These are phyloP conservation scores for Agrilus cyanescens DNA, from an alignment of 2,888 invertebrate species.

Conservation along the genomic window DNA sequence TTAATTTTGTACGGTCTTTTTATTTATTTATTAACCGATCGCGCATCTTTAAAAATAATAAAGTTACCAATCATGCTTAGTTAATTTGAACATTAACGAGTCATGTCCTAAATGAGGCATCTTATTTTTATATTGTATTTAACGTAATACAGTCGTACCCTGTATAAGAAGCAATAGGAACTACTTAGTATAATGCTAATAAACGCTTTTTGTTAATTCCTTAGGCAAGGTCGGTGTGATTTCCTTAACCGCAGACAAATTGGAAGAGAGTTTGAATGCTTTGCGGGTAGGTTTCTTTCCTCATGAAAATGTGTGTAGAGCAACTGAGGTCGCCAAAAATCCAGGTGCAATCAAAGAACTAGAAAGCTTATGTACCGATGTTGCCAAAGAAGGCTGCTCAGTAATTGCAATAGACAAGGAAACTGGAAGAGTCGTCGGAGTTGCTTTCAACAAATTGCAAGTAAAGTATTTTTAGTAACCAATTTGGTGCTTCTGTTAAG, in stretches of 20 bases:
- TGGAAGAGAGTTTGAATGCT: conserved; percentile 47
- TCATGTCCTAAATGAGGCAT: too few species aligned
- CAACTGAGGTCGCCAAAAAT: conserved; percentile 44
- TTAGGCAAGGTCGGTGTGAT: conserved; percentile 19
- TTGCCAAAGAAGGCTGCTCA: conserved; percentile 44
- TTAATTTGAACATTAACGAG: too few species aligned
- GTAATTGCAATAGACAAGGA: conserved; percentile 45
- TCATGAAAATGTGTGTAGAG: conserved; percentile 48
- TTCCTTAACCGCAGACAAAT: conserved; percentile 42
- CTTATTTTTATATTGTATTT: too few species aligned
- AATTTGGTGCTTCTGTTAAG: too few species aligned
- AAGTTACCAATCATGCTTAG: too few species aligned
- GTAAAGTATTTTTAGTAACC: conserved; percentile 31
- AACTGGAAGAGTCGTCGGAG: conserved; percentile 45
- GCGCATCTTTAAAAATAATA: too few species aligned
- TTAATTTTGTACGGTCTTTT: too few species aligned
- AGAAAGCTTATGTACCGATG: conserved; percentile 44
- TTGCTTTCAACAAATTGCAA: conserved; percentile 58
- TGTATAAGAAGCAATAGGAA: too few species aligned
- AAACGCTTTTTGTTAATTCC: too few species aligned
- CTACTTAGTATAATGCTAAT: too few species aligned
- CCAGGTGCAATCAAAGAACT: conserved; percentile 49
- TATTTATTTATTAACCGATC: too few species aligned
- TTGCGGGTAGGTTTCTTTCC: conserved; percentile 47
- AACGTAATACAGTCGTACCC: too few species aligned